Evolutionary conservation across 2,888 invertebrate genomes (phyloP), one percentile per base, ranked within the genome.

Genomic region (Xanthia icteritia): DNA sequence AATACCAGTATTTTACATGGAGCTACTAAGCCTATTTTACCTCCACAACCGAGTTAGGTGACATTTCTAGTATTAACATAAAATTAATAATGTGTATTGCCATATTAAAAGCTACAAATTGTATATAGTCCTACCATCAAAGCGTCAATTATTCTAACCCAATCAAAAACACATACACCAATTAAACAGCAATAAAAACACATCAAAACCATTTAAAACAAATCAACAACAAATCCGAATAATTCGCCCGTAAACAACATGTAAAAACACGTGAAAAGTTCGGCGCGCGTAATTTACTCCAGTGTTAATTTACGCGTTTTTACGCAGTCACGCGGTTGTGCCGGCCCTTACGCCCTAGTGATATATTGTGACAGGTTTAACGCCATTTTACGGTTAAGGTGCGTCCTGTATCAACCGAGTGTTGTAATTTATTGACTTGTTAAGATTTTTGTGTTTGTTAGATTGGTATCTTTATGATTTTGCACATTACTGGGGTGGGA

Each of bases 241-340:
- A 82, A 80, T 74, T 81, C 65, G 58, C n/a, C 63, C 69, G 73
- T 85, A 80, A 79, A 88, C 78, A 84, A 84, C 79, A 81, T 67
- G 63, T 73, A 86, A 73, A 75, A 79, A 79, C 79, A 76, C 76
- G 79, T 79, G 73, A 71, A 65, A 71, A 82, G 73, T 82, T 79
- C 71, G 75, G 56, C 60, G 64, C 31, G 58, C 69, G 85, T 76
- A 84, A 83, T 86, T 79, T 78, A 81, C 75, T 73, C 60, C 73
- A 71, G 79, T 87, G 88, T 88, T 88, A 88, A 88, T 88, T 88
- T 85, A 88, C 85, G 83, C 80, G 70, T 83, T 88, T 88, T 87
- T 88, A 87, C 86, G 82, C 76, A 73, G 81, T 73, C 79, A 67
- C 79, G 79, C 81, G 58, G 77, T 73, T 81, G 73, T 73, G 58